These are phyloP conservation scores for Goniozus legneri DNA, from an alignment of 1,140 invertebrate genomes.

Conservation along the genomic window DNA sequence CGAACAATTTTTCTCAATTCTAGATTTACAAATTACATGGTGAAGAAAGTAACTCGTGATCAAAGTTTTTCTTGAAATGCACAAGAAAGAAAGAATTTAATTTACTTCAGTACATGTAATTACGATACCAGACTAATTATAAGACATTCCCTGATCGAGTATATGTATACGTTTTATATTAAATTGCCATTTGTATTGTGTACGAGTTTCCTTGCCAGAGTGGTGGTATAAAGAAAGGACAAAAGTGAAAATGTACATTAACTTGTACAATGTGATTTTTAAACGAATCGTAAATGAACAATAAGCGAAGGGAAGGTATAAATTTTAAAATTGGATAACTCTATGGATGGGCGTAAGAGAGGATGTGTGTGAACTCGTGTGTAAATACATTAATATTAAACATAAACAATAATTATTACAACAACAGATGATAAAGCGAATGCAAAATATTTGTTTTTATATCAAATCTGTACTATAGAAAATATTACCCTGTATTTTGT, in stretches of 20 bases:
- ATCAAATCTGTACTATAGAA: constrained; percentile 52
- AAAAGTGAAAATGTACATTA: constrained; percentile 53
- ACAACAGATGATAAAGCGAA: constrained; percentile 41
- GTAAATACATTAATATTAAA: constrained; percentile 49
- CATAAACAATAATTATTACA: constrained; percentile 37
- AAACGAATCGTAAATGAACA: constrained; percentile 18
- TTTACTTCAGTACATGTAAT: too few relatives aligned
- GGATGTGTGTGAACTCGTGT: constrained; percentile 40
- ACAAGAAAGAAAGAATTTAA: too few relatives aligned
- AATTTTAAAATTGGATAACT: constrained; percentile 23
- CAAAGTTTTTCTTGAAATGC: too few relatives aligned
- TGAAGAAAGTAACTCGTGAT: too few relatives aligned
- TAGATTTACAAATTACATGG: too few relatives aligned
- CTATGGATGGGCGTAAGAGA: constrained; percentile 22
- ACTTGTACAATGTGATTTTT: constrained; percentile 51
- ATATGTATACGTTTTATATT: too few relatives aligned
- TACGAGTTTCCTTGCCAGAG: too few relatives aligned
- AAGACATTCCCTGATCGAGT: too few relatives aligned
- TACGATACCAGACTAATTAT: too few relatives aligned
- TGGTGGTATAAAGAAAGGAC: too few relatives aligned
- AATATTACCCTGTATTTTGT: constrained; percentile 54
- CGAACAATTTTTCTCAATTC: too few relatives aligned
- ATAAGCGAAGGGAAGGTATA: constrained; percentile 7
- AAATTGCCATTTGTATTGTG: too few relatives aligned
- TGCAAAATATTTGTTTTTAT: constrained; percentile 53